Evolutionary conservation across 2,797 vertebrate genomes (phyloP).

Genomic region (Hypotaenidia philippensis): DNA sequence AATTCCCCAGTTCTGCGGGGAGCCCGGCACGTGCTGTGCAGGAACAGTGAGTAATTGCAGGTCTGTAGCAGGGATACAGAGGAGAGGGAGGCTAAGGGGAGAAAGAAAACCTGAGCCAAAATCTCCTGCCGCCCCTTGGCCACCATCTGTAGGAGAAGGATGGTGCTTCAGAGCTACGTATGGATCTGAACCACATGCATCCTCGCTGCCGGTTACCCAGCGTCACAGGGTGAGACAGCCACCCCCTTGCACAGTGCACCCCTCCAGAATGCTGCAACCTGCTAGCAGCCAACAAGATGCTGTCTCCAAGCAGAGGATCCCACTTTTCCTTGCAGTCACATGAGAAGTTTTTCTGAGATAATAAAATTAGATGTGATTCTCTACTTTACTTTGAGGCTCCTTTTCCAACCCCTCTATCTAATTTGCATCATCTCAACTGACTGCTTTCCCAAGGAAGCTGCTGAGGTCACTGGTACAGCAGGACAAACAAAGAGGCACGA

Average conservation of each 20-base stretch:
- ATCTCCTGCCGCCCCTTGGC: background rate
- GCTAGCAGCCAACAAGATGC: background rate
- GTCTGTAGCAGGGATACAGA: background rate
- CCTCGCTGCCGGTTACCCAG: accelerated
- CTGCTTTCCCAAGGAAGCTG: background rate
- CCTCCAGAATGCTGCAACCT: background rate
- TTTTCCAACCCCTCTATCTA: background rate
- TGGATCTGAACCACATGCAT: accelerated
- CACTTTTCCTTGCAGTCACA: background rate
- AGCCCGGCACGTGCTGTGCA: accelerated
- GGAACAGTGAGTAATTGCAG: background rate
- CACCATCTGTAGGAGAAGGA: background rate
- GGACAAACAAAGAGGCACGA: background rate
- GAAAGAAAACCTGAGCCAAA: background rate
- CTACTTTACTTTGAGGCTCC: background rate
- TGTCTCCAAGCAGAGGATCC: slow-evolving; percentile 6
- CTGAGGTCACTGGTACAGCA: background rate
- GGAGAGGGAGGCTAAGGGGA: background rate
- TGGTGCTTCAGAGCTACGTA: background rate
- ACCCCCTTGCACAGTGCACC: accelerated
- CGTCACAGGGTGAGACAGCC: background rate
- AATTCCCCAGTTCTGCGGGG: accelerated
- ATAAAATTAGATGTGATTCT: background rate
- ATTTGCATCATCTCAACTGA: background rate
- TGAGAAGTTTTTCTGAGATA: background rate